A percentile compares a stretch with the other conserved stretches of the same genome.
These are phyloP conservation scores for Apogon hyalosoma DNA, from an alignment of 2,797 vertebrate species.

Conservation along the genomic window DNA sequence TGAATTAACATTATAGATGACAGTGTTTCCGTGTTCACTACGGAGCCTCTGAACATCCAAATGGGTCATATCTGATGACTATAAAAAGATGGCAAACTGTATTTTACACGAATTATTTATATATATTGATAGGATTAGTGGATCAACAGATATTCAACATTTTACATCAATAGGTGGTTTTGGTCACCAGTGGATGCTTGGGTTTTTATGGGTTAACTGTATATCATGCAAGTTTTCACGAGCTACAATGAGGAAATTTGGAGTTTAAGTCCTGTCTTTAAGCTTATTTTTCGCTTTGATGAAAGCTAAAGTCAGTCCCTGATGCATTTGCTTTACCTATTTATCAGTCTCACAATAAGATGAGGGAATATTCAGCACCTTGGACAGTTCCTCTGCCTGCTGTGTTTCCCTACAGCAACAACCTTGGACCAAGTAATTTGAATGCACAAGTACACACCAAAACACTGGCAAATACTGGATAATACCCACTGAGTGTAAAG, in stretches of 20 bases:
- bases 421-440: not conserved
- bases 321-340: not conserved
- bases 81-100: too few species aligned
- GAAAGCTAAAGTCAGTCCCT: not conserved
- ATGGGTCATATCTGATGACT: too few species aligned
- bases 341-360: not conserved
- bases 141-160: too few species aligned
- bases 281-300: not conserved
- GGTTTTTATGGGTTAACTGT: not conserved
- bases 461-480: not conserved
- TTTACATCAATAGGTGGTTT: too few species aligned
- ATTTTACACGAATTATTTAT: too few species aligned
- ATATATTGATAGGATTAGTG: too few species aligned
- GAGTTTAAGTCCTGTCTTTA: not conserved
- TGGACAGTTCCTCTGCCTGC: conserved; percentile 20
- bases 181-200: too few species aligned
- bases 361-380: conserved; percentile 23
- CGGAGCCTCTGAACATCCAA: too few species aligned
- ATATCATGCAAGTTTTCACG: not conserved
- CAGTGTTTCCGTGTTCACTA: too few species aligned
- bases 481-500: too few species aligned
- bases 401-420: not conserved
- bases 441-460: not conserved
- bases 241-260: not conserved
- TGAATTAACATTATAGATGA: too few species aligned